Evolutionary conservation across 2,113 vertebrate species (phyloP).

Genomic region (Myiagra hebetior): DNA sequence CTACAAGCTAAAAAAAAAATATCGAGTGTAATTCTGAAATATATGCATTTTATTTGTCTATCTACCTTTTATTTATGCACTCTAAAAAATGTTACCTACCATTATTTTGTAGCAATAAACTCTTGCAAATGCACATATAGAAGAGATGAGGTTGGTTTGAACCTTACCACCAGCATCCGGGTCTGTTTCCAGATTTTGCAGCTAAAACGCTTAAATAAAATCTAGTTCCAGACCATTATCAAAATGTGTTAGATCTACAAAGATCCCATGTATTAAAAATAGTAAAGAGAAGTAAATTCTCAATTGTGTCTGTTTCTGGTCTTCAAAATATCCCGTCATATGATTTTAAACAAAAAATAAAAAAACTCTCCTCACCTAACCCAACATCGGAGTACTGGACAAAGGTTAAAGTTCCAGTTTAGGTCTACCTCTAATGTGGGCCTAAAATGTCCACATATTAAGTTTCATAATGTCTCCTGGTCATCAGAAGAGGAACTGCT

Average conservation of each 20-base stretch:
- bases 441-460: neutral
- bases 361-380: neutral
- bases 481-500: neutral
- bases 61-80: neutral
- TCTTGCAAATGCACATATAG: neutral
- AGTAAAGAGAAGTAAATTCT: neutral
- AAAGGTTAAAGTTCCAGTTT: neutral
- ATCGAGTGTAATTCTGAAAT: neutral
- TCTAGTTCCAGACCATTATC: neutral
- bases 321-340: neutral
- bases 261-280: neutral
- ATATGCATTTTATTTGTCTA: neutral
- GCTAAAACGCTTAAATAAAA: neutral
- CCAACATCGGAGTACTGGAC: neutral
- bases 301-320: neutral
- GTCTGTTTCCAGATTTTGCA: neutral
- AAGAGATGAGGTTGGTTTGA: neutral
- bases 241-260: neutral
- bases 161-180: neutral
- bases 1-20: neutral
- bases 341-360: neutral
- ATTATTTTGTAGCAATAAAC: neutral
- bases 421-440: neutral
- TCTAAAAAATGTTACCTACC: neutral
- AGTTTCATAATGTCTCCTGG: neutral